Conservation (phyloP, 2,888 invertebrate genomes). For the Hoplodrina ambigua region DNA sequence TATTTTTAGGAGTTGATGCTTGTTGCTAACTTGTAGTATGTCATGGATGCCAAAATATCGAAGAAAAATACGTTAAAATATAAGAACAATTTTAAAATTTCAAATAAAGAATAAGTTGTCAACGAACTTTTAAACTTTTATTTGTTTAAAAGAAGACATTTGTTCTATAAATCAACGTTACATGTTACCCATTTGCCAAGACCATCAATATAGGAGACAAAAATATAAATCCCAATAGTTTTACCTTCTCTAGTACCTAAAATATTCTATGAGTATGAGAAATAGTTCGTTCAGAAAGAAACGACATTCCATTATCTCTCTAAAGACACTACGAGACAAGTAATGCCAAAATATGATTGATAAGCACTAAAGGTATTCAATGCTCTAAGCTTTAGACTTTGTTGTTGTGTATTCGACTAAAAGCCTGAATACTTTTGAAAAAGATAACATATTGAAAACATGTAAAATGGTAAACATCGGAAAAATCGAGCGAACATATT, state of each 20-base stretch:
- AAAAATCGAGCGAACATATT: neutral
- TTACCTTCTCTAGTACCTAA: neutral
- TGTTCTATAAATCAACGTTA: too few species aligned
- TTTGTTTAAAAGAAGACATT: too few species aligned
- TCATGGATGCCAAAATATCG: too few species aligned
- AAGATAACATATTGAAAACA: slow-evolving; percentile 7
- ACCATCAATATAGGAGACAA: neutral
- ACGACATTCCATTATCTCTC: slow-evolving; percentile 45
- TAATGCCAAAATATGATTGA: slow-evolving; percentile 56
- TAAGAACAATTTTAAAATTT: too few species aligned
- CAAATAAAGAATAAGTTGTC: too few species aligned
- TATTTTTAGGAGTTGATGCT: too few species aligned
- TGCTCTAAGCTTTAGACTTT: slow-evolving; percentile 10
- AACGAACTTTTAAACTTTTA: too few species aligned
- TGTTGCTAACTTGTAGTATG: too few species aligned
- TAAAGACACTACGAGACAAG: slow-evolving; percentile 32
- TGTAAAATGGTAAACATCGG: neutral
- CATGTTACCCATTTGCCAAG: neutral
- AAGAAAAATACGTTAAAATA: too few species aligned
- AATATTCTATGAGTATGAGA: slow-evolving; percentile 20
- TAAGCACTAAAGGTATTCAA: slow-evolving; percentile 31
- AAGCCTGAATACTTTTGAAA: neutral
- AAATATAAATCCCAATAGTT: slow-evolving; percentile 21
- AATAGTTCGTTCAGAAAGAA: slow-evolving; percentile 17
- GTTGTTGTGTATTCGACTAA: slow-evolving; percentile 2